phyloP scores from a whole-genome alignment of 1,140 invertebrate species.

The Periplaneta americana region DNA sequence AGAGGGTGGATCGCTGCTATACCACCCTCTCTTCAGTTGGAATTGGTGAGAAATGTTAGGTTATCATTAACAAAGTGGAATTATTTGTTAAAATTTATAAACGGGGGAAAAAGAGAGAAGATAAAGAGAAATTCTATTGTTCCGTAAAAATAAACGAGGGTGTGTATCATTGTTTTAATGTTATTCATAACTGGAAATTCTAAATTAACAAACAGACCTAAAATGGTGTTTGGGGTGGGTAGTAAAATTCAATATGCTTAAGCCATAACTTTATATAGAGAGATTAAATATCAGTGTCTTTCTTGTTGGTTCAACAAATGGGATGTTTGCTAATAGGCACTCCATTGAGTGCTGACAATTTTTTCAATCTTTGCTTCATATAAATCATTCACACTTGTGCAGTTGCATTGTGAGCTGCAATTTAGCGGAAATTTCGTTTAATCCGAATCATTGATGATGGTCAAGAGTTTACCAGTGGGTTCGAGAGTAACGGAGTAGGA shows the following conservation, averaged over 20 bases:
- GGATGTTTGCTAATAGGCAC: too few relatives aligned
- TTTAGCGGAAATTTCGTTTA: too few relatives aligned
- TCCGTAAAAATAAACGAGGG: background rate
- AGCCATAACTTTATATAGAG: background rate
- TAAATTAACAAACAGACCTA: background rate
- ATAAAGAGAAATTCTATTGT: background rate
- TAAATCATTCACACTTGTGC: too few relatives aligned
- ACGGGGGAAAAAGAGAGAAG: background rate
- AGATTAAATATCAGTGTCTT: background rate
- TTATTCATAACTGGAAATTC: background rate
- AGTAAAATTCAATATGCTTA: background rate
- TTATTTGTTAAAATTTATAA: background rate
- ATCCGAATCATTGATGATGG: too few relatives aligned
- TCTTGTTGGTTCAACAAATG: too few relatives aligned
- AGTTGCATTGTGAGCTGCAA: too few relatives aligned
- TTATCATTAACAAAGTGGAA: background rate
- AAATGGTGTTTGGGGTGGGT: background rate
- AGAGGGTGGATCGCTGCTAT: background rate
- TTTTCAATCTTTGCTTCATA: too few relatives aligned
- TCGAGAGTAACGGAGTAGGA: too few relatives aligned
- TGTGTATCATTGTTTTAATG: background rate
- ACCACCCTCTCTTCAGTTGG: too few relatives aligned
- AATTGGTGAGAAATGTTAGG: background rate
- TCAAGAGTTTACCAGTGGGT: too few relatives aligned
- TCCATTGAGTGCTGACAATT: too few relatives aligned